Evolutionary conservation across 2,797 vertebrate genomes (phyloP), one percentile per base, ranked within the genome.

Genomic region (Scyliorhinus canicula): DNA sequence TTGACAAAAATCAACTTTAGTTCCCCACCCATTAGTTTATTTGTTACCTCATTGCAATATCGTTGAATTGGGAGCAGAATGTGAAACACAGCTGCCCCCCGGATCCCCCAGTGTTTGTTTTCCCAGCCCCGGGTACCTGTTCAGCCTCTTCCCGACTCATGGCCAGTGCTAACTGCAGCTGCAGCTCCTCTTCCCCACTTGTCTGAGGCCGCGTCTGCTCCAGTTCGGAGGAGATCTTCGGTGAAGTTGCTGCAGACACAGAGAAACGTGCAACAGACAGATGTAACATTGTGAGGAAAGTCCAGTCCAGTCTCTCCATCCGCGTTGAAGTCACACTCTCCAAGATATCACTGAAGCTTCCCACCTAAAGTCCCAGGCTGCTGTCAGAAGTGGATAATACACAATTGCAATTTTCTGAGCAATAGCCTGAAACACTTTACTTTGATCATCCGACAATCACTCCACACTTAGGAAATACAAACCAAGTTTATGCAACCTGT

Each of bases 101-200:
- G 74, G 88, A 95, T 82, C 67, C 0, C 0, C 0, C 79, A 7
- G 55, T 11, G 28, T 55, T 2, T 2, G 4, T 11, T 28, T 28
- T 35, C 47, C 47, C 90, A 93, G 21, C 21, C 1, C 0, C 40
- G 55, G 95, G 96, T 97, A 99, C 98, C 99, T 99, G 99, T 97
- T 99, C 98, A 1, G 97, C 98, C 96, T 99, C 99, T 96, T 99
- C 99, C 14, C 98, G 97, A 96, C 99, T 99, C 99, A 99, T 99
- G 95, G 99, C 99, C 95, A 99, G 96, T 0, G 99, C 99, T 95
- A 99, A 97, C 97, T 99, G 99, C 85, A 99, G 96, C 97, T 99
- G 99, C 65, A 99, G 97, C 95, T 99, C 98, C 96, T 99, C 99
- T 96, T 99, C 99, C 0, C 99, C 99, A 0, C 98, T 98, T 0